Evolutionary conservation across 2,797 vertebrate genomes (phyloP), one percentile per base, ranked within the genome.

Genomic region (Lithobates pipiens): DNA sequence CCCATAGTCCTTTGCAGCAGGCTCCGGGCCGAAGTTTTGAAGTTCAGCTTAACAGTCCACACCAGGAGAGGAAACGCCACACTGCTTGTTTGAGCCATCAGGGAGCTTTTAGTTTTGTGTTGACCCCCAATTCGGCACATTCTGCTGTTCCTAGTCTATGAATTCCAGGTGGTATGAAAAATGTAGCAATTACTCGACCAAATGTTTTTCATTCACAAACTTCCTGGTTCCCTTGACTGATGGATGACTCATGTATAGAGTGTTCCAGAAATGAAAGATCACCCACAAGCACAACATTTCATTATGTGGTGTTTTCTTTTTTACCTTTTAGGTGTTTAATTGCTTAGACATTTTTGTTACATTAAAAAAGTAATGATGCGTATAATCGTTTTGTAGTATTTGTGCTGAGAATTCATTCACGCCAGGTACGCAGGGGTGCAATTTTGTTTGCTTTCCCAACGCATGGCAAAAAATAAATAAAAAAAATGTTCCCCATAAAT

Each of bases 181-280:
- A 73, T 80, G 54, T 50, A 67, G 57, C 50, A 67, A 80, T 23
- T 74, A n/a, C 39, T 42, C 21, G 10, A 44, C 32, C 76, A 79
- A 85, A 80, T 76, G 71, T 69, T 85, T 85, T 76, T 75, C 44
- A 75, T 80, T 85, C 76, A 54, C 77, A 80, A 85, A 85, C 71
- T 75, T 85, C 84, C 84, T 80, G 70, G 29, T 79, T 77, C 46
- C 72, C 36, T 57, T 78, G 76, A 84, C 76, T 84, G 36, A 72
- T 72, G 77, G 70, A 85, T 80, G 83, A 85, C 42, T 85, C 83
- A 85, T 74, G 70, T 80, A 79, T 85, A 36, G 77, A 36, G 36
- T 67, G 21, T 85, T 85, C 42, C 76, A 73, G 39, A 85, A 72
- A 72, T 72, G 67, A 67, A 74, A 80, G 84, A 80, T 85, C 84